Evolutionary conservation across 2,113 vertebrate species (phyloP), one percentile per base, ranked within the genome.

Genomic region (Gallinago paraguaiae): DNA sequence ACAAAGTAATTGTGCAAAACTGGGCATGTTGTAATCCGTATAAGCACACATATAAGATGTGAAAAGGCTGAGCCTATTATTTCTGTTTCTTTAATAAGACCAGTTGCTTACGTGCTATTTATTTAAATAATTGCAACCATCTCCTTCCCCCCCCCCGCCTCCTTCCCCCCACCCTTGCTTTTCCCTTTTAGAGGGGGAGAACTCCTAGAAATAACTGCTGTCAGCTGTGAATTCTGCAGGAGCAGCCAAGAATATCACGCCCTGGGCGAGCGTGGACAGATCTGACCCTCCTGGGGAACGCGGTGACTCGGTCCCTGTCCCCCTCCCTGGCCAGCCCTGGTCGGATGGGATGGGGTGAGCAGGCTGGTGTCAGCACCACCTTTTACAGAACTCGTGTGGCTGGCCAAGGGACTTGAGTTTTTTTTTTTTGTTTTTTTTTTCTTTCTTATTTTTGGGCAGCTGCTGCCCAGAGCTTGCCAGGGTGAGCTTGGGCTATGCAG

Each of bases 131-230:
- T 90, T 56, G 30, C 80, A 96, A 86, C 65, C 67, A 80, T 92
- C 88, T 77, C 76, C 79, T 48, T 20, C 76, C 59, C 39, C 74
- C 41, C 84, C 74, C 41, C 84, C 46, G 15, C 43, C 41, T 43
- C 41, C 41, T 43, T 46, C 46, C 76, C 59, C 39, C 91, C 59
- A 48, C 74, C 41, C 84, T 92, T 53, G 39, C 37, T 92, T 93
- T 92, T 96, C 91, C 80, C 46, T 95, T 96, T 89, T 39, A 45
- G 67, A 96, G 90, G 13, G 88, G 86, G 74, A 72, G 61, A 91
- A 57, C 80, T 87, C 82, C 94, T 95, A 84, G 93, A 95, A 97
- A 94, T 96, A 96, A 96, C 82, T 82, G 86, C 39, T 72, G 86
- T 96, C 96, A 97, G 96, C 82, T 95, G 72, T 85, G 92, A 96